phyloP scores from a whole-genome alignment of 2,888 invertebrate species.

The Trichacis sp. region DNA sequence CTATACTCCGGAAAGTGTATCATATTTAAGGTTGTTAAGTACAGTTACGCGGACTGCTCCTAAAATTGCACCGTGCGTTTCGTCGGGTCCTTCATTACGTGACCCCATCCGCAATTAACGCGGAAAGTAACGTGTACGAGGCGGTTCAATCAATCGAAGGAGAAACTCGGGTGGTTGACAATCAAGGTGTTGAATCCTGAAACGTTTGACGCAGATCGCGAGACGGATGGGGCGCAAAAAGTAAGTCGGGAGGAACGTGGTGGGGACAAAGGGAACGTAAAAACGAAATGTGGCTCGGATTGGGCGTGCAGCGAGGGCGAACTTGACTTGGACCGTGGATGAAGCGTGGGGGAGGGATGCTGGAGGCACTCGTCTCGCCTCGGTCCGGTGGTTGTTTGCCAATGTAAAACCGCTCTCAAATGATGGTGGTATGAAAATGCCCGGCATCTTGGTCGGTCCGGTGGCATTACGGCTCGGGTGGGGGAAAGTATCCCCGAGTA shows the following conservation, averaged over 20 bases:
- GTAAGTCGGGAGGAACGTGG: slow-evolving; percentile 23
- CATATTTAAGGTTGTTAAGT: slow-evolving; percentile 11
- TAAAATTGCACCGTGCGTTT: slow-evolving; percentile 18
- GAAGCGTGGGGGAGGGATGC: slow-evolving; percentile 43
- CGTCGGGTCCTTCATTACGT: background rate
- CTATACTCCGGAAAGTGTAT: slow-evolving; percentile 16
- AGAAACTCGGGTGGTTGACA: slow-evolving; percentile 27
- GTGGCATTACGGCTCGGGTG: slow-evolving; percentile 41
- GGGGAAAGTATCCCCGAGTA: slow-evolving; percentile 64
- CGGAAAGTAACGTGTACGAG: no score
- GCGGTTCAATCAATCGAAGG: slow-evolving; percentile 39
- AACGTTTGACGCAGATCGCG: background rate
- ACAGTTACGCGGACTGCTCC: slow-evolving; percentile 17
- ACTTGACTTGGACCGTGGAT: background rate
- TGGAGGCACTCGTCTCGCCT: slow-evolving; percentile 51
- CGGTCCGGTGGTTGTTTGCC: slow-evolving; percentile 61
- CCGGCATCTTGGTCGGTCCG: slow-evolving; percentile 38
- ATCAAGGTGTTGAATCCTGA: slow-evolving; percentile 3
- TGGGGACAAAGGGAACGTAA: slow-evolving; percentile 42
- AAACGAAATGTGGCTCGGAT: slow-evolving; percentile 46
- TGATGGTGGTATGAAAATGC: slow-evolving; percentile 58
- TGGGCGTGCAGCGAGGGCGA: slow-evolving; percentile 44
- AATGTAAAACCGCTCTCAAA: slow-evolving; percentile 53
- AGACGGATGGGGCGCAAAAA: slow-evolving; percentile 2
- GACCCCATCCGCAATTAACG: no score